A percentile compares a stretch with the other conserved stretches of the same genome.
These are phyloP conservation scores for Dione juno DNA, from an alignment of 2,888 invertebrate species.

Conservation along the genomic window DNA sequence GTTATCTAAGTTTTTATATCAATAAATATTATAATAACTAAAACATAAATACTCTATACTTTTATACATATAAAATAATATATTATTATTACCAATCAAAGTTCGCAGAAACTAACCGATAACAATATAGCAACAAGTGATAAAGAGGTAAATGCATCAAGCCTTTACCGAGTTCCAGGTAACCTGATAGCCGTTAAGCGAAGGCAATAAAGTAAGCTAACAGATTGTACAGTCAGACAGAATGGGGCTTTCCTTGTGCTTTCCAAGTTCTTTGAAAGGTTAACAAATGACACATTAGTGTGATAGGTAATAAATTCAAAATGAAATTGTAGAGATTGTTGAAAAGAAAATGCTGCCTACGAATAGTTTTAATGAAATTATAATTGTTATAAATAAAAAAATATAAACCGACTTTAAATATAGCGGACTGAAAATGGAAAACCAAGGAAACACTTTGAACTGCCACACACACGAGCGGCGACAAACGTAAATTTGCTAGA, in stretches of 20 bases:
- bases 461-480: no score
- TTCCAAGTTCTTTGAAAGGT: not conserved
- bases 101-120: conserved; percentile 9
- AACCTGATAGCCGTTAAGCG: conserved; percentile 51
- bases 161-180: conserved; percentile 45
- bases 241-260: conserved; percentile 34
- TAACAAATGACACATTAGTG: not conserved
- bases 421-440: no score
- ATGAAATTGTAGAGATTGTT: not conserved
- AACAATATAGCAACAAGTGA: conserved; percentile 16
- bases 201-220: conserved; percentile 38
- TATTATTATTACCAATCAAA: not conserved
- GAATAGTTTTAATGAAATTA: no score
- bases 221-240: conserved; percentile 27
- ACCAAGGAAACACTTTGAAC: no score
- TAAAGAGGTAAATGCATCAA: conserved; percentile 26
- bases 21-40: no score
- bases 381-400: no score
- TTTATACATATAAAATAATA: not conserved
- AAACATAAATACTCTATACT: no score
- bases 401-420: no score
- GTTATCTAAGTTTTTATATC: no score
- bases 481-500: no score
- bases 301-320: no score
- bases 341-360: not conserved